Percentiles rank a stretch among this genome's conserved stretches.
Conservation (phyloP, 2,113 vertebrate species). For the Apteryx owenii region DNA sequence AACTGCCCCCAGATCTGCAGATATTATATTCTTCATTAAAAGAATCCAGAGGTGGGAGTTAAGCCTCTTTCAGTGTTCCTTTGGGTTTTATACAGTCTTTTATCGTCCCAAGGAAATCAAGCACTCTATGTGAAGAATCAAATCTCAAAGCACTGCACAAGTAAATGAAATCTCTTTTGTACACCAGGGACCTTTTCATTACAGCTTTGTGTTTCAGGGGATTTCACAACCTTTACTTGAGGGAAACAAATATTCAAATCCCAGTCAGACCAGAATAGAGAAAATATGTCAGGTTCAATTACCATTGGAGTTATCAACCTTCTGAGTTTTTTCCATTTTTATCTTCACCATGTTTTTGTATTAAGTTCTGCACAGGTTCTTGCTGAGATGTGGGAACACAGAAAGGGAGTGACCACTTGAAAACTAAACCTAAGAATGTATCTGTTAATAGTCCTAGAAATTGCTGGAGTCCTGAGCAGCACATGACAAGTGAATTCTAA, state of each 20-base stretch:
- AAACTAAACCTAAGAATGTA: not conserved
- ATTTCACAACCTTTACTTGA: constrained; percentile 64
- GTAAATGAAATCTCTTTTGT: constrained; percentile 47
- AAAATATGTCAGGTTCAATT: constrained; percentile 57
- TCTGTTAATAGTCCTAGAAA: not conserved
- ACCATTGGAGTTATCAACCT: constrained; percentile 7
- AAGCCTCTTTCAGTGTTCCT: constrained; percentile 30
- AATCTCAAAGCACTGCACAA: constrained; percentile 59
- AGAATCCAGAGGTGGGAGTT: constrained; percentile 20
- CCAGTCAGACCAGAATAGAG: constrained; percentile 41
- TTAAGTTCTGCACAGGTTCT: not conserved
- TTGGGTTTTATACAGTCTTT: constrained; percentile 45
- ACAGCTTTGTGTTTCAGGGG: constrained; percentile 53
- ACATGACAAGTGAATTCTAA: not conserved
- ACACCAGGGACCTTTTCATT: constrained; percentile 52
- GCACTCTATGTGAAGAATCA: constrained; percentile 42
- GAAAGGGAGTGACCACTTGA: not conserved
- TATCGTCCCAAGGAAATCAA: constrained; percentile 41
- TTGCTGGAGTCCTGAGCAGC: not conserved
- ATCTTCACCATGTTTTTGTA: not conserved
- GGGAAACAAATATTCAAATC: constrained; percentile 71
- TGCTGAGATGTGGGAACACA: not conserved
- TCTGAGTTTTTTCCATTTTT: not conserved
- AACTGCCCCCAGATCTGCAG: not conserved
- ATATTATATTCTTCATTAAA: not conserved